These are phyloP conservation scores for Alcedo quadribrachys DNA, from an alignment of 2,797 vertebrate genomes.

Conservation along the genomic window DNA sequence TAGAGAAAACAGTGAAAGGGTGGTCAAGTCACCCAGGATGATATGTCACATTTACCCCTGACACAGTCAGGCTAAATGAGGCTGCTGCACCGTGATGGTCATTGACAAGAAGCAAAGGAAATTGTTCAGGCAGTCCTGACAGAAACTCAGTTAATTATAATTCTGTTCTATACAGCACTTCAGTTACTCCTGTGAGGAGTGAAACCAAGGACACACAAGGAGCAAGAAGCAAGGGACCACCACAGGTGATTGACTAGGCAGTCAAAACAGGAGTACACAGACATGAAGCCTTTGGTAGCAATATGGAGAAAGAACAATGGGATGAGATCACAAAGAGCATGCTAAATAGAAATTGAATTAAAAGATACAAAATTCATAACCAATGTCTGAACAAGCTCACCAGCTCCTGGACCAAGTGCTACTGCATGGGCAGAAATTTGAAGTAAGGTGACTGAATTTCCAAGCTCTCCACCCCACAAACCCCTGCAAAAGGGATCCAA, in stretches of 20 bases:
- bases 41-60: not conserved
- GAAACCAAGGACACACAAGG: not conserved
- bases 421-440: not conserved
- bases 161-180: not conserved
- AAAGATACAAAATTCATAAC: not conserved
- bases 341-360: not conserved
- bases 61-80: not conserved
- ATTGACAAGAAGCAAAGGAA: slow-evolving; percentile 23
- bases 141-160: slow-evolving; percentile 30
- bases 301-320: not conserved
- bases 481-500: not conserved
- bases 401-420: not conserved
- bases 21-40: not conserved
- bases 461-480: not conserved
- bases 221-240: not conserved
- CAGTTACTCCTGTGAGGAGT: not conserved
- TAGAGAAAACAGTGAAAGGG: not conserved
- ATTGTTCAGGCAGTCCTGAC: not conserved
- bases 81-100: not conserved
- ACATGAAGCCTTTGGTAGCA: not conserved
- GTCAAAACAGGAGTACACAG: not conserved
- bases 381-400: not conserved
- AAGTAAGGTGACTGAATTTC: not conserved
- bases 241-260: not conserved
- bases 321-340: not conserved